Evolutionary conservation across 2,113 vertebrate genomes (phyloP), one percentile per base, ranked within the genome.

Genomic region (Pelobates fuscus): DNA sequence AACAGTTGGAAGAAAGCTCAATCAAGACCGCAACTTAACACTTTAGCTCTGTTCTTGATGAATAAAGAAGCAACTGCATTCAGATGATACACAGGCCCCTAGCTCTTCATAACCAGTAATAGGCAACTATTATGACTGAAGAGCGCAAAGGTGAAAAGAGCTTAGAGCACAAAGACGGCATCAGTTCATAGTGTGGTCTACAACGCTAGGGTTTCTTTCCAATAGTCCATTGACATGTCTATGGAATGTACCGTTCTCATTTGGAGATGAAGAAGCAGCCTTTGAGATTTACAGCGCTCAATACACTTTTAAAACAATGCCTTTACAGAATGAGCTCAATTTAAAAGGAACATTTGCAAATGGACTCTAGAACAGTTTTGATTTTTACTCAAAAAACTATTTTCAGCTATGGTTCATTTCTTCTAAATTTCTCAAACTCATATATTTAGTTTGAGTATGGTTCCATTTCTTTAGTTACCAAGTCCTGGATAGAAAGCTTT

Each of bases 1-100:
- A 88, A 90, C 86, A 83, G 88, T 86, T 88, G 85, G 87, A 87
- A 92, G 89, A 91, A 92, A 90, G 89, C 85, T 89, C 78, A 86
- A 90, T 79, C 67, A 81, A 71, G 55, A 79, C 52, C 54, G 92
- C 91, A 92, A 88, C 86, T 92, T 89, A 91, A 89, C 81, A 79
- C 85, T 88, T 91, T 86, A 84, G 82, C 85, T 79, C 85, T 89
- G 88, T 90, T 86, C 82, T 86, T 82, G 83, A 84, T 88, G 86
- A 78, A 90, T 82, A 83, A 93, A 89, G 78, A 77, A 79, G 77
- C 44, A 58, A 29, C 43, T 41, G 2, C 81, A 78, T 76, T 82
- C 62, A 25, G 77, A 80, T 82, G 84, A 86, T 83, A 85, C 80
- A 78, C 81, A 81, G 72, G 52, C 57, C 68, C 77, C 81, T 63